Evolutionary conservation across 2,797 vertebrate genomes (phyloP).

Genomic region (Morelia viridis): DNA sequence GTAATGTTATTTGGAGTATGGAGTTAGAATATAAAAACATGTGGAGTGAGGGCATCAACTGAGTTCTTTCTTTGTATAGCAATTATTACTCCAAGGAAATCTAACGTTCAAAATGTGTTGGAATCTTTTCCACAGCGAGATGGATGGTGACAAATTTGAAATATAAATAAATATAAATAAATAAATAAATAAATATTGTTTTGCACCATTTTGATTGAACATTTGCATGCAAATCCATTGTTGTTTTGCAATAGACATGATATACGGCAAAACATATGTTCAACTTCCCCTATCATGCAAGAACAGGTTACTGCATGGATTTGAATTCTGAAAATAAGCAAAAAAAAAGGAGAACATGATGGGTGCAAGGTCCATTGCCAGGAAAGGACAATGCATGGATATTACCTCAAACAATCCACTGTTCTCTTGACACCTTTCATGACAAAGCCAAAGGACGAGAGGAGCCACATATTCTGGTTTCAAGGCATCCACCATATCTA

Average conservation of each 20-base stretch:
- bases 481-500: conserved; percentile 86
- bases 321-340: background rate
- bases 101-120: background rate
- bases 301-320: background rate
- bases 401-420: conserved; percentile 93
- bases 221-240: background rate
- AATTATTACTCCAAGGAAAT: background rate
- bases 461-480: conserved; percentile 93
- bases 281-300: background rate
- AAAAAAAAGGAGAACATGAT: background rate
- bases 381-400: conserved; percentile 34
- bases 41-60: background rate
- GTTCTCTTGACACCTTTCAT: conserved; percentile 89
- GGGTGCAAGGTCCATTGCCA: background rate
- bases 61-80: too few species aligned
- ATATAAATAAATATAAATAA: too few species aligned
- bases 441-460: conserved; percentile 93
- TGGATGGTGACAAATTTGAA: too few species aligned
- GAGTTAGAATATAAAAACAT: background rate
- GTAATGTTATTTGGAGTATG: background rate
- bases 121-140: background rate
- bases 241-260: background rate
- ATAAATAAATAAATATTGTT: background rate
- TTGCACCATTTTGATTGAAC: background rate
- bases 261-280: background rate